phyloP scores from a whole-genome alignment of 2,797 vertebrate species.

The Diplodus puntazzo region DNA sequence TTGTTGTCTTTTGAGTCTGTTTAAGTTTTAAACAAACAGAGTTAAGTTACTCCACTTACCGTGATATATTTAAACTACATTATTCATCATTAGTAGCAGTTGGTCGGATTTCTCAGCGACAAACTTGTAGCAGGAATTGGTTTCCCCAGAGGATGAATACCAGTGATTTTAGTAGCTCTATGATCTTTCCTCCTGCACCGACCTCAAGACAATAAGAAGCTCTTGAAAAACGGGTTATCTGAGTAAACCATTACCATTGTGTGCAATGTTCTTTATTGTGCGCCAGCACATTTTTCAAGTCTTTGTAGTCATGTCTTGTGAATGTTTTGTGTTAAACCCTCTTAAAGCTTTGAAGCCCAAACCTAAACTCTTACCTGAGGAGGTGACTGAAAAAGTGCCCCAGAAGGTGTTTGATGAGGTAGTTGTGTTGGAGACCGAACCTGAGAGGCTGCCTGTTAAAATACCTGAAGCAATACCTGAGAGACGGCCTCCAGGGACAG shows the following conservation, averaged over 20 bases:
- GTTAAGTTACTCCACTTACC: not conserved
- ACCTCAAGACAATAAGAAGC: not conserved
- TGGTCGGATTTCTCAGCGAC: not conserved
- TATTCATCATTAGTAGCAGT: not conserved
- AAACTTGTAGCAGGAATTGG: not conserved
- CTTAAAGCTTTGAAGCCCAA: constrained; percentile 72
- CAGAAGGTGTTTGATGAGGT: constrained; percentile 46
- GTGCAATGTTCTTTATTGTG: constrained; percentile 37
- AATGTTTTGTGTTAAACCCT: constrained; percentile 76
- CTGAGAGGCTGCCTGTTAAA: constrained; percentile 35
- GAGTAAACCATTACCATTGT: not conserved
- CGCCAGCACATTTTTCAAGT: constrained; percentile 55
- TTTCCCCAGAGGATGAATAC: not conserved
- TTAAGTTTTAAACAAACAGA: not conserved
- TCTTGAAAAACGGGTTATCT: not conserved
- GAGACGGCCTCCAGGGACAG: constrained; percentile 15
- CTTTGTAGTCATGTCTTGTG: constrained; percentile 62
- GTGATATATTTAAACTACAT: not conserved
- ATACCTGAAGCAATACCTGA: constrained; percentile 20
- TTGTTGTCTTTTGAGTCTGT: constrained; percentile 26
- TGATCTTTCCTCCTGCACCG: not conserved
- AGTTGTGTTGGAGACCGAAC: constrained; percentile 36
- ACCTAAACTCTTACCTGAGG: constrained; percentile 53
- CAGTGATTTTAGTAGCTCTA: not conserved
- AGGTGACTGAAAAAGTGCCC: constrained; percentile 48